phyloP scores from a whole-genome alignment of 2,888 invertebrate genomes.

The Scrobipalpa costella region DNA sequence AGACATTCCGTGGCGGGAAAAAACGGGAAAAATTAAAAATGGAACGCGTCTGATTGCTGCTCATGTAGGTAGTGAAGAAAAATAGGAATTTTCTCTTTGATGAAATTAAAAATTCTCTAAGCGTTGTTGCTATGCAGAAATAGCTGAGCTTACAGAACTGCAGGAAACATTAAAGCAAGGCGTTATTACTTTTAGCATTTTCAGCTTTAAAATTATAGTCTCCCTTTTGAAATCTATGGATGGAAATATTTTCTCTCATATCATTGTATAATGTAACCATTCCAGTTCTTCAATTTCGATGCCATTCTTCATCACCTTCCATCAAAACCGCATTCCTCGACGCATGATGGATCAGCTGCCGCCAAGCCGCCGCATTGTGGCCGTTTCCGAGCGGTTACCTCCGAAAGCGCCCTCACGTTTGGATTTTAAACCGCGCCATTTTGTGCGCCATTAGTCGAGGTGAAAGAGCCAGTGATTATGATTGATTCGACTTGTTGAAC shows the following conservation, averaged over 20 bases:
- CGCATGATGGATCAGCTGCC: conserved; percentile 73
- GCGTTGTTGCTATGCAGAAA: conserved; percentile 22
- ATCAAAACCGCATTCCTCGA: conserved; percentile 38
- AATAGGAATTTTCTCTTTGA: conserved; percentile 33
- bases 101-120: conserved; percentile 70
- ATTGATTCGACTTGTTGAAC: conserved; percentile 80
- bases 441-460: conserved; percentile 78
- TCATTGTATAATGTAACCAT: no score
- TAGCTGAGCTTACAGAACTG: not conserved
- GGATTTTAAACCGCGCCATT: conserved; percentile 78
- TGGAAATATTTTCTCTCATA: no score
- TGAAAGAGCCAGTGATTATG: conserved; percentile 79
- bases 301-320: not conserved
- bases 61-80: conserved; percentile 47
- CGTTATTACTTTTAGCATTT: no score
- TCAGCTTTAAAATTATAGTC: no score
- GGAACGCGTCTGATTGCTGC: conserved; percentile 41
- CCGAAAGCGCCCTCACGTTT: conserved; percentile 63
- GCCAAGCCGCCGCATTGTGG: conserved; percentile 71
- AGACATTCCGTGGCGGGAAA: conserved; percentile 68
- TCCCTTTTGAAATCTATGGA: no score
- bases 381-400: conserved; percentile 76
- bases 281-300: no score
- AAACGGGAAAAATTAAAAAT: conserved; percentile 71
- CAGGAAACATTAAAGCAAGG: no score